phyloP scores from a whole-genome alignment of 1,140 invertebrate species.

The Heliconius himera region DNA sequence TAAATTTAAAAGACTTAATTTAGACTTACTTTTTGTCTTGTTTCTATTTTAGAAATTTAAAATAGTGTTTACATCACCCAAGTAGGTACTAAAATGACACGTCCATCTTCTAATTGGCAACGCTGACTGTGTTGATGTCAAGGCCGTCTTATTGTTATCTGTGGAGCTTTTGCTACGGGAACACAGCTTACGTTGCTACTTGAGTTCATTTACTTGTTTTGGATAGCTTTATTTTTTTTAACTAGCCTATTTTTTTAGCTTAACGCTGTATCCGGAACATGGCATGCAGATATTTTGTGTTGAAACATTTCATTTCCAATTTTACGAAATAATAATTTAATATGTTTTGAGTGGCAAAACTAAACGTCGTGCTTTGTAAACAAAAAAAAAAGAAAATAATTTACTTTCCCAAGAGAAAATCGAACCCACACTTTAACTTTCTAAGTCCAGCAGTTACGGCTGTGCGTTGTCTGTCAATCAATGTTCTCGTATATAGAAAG shows the following conservation, averaged over 20 bases:
- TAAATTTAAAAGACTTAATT: too few species aligned
- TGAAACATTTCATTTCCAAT: too few species aligned
- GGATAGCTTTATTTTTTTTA: neutral
- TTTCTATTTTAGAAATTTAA: neutral
- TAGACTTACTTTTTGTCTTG: too few species aligned
- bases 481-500: too few species aligned
- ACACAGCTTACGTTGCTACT: neutral
- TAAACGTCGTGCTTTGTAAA: neutral
- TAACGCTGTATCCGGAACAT: neutral
- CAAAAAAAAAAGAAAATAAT: neutral
- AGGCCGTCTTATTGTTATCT: slow-evolving; percentile 6
- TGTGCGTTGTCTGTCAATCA: too few species aligned
- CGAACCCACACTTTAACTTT: too few species aligned
- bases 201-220: neutral
- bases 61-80: neutral
- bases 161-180: neutral
- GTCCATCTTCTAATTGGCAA: neutral
- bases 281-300: too few species aligned
- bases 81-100: neutral
- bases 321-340: too few species aligned
- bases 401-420: too few species aligned
- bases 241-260: neutral
- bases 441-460: too few species aligned
- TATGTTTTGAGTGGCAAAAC: too few species aligned
- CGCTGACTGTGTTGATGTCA: neutral